Conservation (phyloP, 37 sponge, comb jelly and placozoan genomes). For the Tethya wilhelma region DNA sequence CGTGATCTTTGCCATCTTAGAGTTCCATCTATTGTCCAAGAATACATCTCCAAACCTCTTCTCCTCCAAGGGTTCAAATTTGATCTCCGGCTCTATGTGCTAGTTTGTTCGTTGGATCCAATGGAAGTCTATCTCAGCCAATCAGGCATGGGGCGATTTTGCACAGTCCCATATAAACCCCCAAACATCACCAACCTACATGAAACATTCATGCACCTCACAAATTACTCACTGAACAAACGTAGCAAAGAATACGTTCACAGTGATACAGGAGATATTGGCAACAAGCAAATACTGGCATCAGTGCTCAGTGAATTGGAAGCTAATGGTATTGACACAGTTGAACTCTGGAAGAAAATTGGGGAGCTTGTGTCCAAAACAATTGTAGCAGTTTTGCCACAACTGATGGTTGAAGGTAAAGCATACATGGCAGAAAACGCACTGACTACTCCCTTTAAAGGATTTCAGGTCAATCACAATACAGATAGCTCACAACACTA, state of each 20-base stretch:
- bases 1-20: neutral
- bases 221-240: conserved; percentile 76
- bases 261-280: neutral
- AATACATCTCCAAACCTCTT: conserved; percentile 67
- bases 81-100: conserved; percentile 67
- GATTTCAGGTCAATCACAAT: conserved; percentile 7
- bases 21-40: conserved; percentile 48
- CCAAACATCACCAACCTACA: conserved; percentile 50
- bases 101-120: conserved; percentile 53
- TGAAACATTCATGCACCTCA: conserved; percentile 68
- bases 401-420: conserved; percentile 27
- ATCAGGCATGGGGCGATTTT: conserved; percentile 63
- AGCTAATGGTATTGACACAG: conserved; percentile 22
- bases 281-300: conserved; percentile 43
- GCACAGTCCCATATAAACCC: conserved; percentile 52
- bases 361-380: conserved; percentile 51
- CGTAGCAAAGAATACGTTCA: conserved; percentile 30
- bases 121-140: conserved; percentile 56
- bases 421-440: conserved; percentile 19
- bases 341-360: conserved; percentile 46
- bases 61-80: conserved; percentile 62
- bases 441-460: neutral
- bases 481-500: no score
- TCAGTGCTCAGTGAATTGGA: conserved; percentile 39
- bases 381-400: conserved; percentile 42